Percentiles rank a stretch among this genome's conserved stretches.
Conservation (phyloP, 2,113 vertebrate species). For the Pseudorasbora parva region DNA sequence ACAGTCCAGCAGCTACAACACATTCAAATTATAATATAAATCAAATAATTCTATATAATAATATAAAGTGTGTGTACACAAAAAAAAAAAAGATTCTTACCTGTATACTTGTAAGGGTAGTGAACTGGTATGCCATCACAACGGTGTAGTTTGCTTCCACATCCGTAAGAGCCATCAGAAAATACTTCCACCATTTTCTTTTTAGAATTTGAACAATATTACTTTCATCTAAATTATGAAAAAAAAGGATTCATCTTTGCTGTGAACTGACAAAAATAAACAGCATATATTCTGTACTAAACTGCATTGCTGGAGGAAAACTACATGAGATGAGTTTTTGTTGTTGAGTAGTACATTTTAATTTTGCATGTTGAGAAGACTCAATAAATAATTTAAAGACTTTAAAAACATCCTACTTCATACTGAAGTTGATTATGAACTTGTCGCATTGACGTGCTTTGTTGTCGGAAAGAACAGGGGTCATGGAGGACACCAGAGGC, state of each 20-base stretch:
- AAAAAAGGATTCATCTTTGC: neutral
- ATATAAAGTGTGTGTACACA: neutral
- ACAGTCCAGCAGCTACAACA: constrained; percentile 91
- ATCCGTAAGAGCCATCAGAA: constrained; percentile 89
- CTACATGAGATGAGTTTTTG: neutral
- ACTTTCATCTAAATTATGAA: constrained; percentile 70
- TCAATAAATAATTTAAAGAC: neutral
- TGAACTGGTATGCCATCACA: constrained; percentile 94
- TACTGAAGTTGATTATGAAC: no score
- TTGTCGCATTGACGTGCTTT: no score
- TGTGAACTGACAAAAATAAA: neutral
- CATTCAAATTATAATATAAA: neutral
- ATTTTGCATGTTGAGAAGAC: neutral
- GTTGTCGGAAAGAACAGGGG: no score
- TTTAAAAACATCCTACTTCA: neutral
- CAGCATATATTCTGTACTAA: neutral
- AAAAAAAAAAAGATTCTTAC: constrained; percentile 67
- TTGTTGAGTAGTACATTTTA: neutral
- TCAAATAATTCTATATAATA: no score
- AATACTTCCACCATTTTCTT: constrained; percentile 93
- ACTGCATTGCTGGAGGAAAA: neutral
- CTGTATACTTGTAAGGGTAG: constrained; percentile 95
- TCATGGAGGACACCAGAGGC: no score
- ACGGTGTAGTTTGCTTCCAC: constrained; percentile 94
- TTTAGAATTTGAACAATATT: constrained; percentile 85